A percentile compares a stretch with the other conserved stretches of the same genome.
Evolutionary conservation across 2,797 vertebrate species (phyloP).

Genomic region (Nyctalus aviator): DNA sequence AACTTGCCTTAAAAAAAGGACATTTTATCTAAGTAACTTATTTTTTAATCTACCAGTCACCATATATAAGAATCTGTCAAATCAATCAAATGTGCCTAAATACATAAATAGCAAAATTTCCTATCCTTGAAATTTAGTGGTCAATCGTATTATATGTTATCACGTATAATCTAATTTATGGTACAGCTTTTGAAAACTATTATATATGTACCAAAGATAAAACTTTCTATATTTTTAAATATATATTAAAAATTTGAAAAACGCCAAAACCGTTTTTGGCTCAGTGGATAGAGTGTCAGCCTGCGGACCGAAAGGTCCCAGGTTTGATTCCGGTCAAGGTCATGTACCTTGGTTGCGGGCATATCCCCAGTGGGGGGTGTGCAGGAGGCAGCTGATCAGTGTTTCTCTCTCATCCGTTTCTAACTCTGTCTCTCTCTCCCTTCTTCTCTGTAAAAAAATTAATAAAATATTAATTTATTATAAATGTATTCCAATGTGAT

Average conservation of each 20-base stretch:
- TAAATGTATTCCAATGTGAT: background rate
- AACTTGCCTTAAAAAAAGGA: background rate
- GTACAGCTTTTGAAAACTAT: constrained; percentile 56
- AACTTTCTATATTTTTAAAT: constrained; percentile 47
- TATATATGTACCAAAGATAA: constrained; percentile 48
- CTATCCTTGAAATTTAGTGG: constrained; percentile 48
- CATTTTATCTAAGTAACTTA: background rate
- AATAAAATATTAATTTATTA: no score
- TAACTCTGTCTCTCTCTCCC: no score
- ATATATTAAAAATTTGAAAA: constrained; percentile 54
- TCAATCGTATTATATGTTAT: constrained; percentile 50
- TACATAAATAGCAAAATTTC: constrained; percentile 43
- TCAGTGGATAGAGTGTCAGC: no score
- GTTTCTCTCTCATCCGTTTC: no score
- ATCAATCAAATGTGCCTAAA: constrained; percentile 47
- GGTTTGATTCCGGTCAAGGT: no score
- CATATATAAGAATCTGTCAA: background rate
- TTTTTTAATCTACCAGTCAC: background rate
- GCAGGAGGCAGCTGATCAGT: no score
- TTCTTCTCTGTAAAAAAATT: no score
- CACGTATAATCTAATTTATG: constrained; percentile 53
- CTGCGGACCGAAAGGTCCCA: no score
- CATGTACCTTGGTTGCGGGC: no score
- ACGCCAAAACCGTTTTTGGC: no score
- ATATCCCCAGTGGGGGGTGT: no score